Evolutionary conservation across 2,113 vertebrate species (phyloP), one percentile per base, ranked within the genome.

Genomic region (Pangasianodon gigas): DNA sequence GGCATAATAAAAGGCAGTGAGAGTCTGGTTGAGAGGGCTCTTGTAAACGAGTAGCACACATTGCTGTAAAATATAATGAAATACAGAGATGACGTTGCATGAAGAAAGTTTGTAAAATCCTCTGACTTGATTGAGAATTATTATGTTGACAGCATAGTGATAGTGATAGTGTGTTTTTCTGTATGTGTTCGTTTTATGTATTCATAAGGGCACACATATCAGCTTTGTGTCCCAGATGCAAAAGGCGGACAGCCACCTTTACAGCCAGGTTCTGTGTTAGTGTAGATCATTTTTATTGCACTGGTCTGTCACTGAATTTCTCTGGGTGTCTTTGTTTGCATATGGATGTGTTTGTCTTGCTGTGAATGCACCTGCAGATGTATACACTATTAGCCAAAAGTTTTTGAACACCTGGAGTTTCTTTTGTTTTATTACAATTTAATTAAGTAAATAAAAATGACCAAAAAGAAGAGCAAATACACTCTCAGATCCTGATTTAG

Each of bases 181-280:
- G 48, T 48, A 46, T 82, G 67, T 51, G 32, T 54, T 79, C 8
- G 11, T 19, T 56, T 58, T 58, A 82, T 32, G 41, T 71, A 80
- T 84, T 81, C 56, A 60, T 88, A 87, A 65, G 21, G 26, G 18
- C 77, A 82, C 58, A 86, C 87, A 82, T 85, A 8, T 91, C 80
- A 71, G 58, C 46, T 83, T 54, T 46, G 71, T 65, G 77, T 81
- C 93, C 93, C 86, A 95, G 94, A 94, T 92, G 77, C 85, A 86
- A 65, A 79, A 90, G 83, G 92, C 89, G 93, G 94, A 95, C 92
- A 92, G 93, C 95, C 94, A 95, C 94, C 94, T 95, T 95, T 94
- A 95, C 93, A 87, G 88, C 77, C 80, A 89, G 83, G 51, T 48
- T 48, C 48, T 69, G 65, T 91, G 75, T 82, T 75, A 87, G 69